A percentile compares a stretch with the other conserved stretches of the same genome.
phyloP scores from a whole-genome alignment of 53 echinoderm and acorn worm species.

The Echinometra lucunter region DNA sequence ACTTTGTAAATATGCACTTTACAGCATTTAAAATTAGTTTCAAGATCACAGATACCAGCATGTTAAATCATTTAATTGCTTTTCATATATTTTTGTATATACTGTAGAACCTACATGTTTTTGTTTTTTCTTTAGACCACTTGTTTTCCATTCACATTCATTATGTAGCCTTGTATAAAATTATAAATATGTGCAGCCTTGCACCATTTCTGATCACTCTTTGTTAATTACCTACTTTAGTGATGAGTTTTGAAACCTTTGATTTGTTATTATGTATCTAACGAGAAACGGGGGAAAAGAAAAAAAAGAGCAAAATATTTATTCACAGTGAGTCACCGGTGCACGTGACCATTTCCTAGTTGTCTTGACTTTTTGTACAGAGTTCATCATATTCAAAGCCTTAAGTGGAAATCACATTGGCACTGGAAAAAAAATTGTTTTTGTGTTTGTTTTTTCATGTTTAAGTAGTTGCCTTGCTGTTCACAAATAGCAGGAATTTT shows the following conservation, averaged over 20 bases:
- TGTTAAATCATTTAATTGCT: neutral
- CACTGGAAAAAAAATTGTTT: neutral
- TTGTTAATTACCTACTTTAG: neutral
- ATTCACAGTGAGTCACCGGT: neutral
- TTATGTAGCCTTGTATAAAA: neutral
- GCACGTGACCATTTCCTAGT: neutral
- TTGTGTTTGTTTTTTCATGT: neutral
- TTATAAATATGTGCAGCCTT: neutral
- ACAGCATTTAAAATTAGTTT: neutral
- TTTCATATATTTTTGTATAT: neutral
- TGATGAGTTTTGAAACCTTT: neutral
- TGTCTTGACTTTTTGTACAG: slow-evolving; percentile 2
- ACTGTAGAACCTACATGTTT: neutral
- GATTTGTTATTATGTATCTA: neutral
- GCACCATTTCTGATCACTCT: neutral
- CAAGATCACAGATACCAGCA: neutral
- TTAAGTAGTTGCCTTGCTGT: neutral
- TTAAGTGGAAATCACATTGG: neutral
- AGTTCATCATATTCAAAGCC: slow-evolving; percentile 11
- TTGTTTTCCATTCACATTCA: neutral
- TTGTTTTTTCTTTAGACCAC: neutral
- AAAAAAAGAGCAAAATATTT: neutral
- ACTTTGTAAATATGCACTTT: neutral
- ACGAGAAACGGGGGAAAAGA: neutral
- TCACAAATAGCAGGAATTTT: neutral